A percentile compares a stretch with the other conserved stretches of the same genome.
These are phyloP conservation scores for Tetheella fluctuosa DNA, from an alignment of 2,888 invertebrate genomes.

Conservation along the genomic window DNA sequence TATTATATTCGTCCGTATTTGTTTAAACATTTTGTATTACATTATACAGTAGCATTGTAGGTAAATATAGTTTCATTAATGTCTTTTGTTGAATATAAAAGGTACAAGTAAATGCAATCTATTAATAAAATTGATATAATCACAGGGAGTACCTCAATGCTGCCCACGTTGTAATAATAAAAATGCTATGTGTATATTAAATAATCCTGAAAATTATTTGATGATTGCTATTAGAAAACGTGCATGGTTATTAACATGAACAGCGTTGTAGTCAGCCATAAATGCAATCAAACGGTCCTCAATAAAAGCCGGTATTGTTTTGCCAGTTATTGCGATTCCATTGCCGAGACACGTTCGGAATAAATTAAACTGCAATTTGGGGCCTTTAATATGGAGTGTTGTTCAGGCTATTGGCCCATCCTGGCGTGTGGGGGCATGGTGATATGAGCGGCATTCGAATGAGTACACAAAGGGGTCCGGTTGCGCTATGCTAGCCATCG, in stretches of 20 bases:
- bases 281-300: slow-evolving; percentile 67
- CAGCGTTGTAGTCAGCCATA: slow-evolving; percentile 42
- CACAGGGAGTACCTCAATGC: no score
- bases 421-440: slow-evolving; percentile 61
- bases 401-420: slow-evolving; percentile 76
- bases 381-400: slow-evolving; percentile 81
- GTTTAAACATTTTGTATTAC: background rate
- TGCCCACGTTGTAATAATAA: no score
- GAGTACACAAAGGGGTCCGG: slow-evolving; percentile 73
- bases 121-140: background rate
- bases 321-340: slow-evolving; percentile 80
- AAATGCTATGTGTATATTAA: background rate
- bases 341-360: slow-evolving; percentile 82
- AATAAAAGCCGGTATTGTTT: slow-evolving; percentile 77
- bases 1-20: background rate
- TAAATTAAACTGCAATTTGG: slow-evolving; percentile 83
- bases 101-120: background rate
- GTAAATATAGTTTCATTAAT: no score
- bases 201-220: background rate
- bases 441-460: slow-evolving; percentile 79
- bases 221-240: background rate
- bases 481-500: slow-evolving; percentile 52
- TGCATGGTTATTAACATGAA: background rate
- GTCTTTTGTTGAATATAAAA: no score
- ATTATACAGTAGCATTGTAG: no score